Evolutionary conservation across 2,797 vertebrate genomes (phyloP).

Genomic region (Tragelaphus oryx): DNA sequence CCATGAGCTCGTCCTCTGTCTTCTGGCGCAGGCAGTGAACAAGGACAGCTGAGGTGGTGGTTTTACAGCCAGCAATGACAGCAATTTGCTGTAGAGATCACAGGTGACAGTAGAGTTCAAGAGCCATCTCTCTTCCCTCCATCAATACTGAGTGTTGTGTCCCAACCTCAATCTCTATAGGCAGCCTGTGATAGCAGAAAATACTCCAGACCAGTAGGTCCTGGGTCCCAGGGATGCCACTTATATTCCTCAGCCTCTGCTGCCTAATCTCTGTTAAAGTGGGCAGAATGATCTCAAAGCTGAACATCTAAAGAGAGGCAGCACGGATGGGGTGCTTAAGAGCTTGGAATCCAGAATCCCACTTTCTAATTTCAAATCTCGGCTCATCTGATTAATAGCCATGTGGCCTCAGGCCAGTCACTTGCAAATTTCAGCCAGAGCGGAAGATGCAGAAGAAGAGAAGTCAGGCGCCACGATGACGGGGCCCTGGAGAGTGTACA

Average conservation of each 20-base stretch:
- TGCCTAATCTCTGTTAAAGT: neutral
- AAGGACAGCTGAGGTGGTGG: slow-evolving; percentile 22
- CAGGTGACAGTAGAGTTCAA: neutral
- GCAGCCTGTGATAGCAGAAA: neutral
- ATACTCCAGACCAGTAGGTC: neutral
- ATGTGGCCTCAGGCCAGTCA: neutral
- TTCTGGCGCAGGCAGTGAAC: slow-evolving; percentile 66
- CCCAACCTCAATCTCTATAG: neutral
- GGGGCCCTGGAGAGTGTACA: fast-evolving
- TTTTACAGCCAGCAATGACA: slow-evolving; percentile 25
- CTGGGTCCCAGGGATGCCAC: neutral
- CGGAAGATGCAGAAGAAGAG: neutral
- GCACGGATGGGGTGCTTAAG: neutral
- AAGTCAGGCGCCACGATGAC: fast-evolving
- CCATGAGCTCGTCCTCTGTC: slow-evolving; percentile 30
- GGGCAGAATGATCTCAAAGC: neutral
- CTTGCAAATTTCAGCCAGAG: neutral
- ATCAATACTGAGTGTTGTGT: fast-evolving
- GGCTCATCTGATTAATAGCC: fast-evolving
- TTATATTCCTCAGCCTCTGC: neutral
- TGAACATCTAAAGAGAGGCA: neutral
- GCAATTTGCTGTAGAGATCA: slow-evolving; percentile 47
- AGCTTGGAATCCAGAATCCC: neutral
- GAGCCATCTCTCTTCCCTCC: neutral
- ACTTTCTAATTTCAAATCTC: neutral